Conservation (phyloP, 2,113 vertebrate genomes). For the Lycocorax pyrrhopterus region DNA sequence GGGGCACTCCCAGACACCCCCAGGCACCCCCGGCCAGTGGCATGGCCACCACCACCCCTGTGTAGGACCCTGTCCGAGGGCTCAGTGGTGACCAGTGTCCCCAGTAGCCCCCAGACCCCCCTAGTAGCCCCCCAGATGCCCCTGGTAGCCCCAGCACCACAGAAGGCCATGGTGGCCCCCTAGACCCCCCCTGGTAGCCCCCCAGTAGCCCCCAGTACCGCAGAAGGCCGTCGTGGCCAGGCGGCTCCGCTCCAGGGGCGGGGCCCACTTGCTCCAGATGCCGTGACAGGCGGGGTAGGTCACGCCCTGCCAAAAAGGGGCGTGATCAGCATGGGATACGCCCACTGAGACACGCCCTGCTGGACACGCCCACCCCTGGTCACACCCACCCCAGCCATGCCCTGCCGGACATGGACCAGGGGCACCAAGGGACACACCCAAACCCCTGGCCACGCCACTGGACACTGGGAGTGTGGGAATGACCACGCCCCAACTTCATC, state of each 20-base stretch:
- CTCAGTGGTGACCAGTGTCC: not conserved
- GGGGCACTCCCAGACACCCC: too few relatives aligned
- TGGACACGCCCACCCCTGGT: not conserved
- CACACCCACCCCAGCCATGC: not conserved
- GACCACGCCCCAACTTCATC: not conserved
- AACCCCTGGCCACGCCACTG: not conserved
- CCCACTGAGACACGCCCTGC: too few relatives aligned
- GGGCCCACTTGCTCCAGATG: not conserved
- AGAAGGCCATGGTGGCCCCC: not conserved
- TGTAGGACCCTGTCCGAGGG: not conserved
- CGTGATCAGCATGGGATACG: fast-evolving
- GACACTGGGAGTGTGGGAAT: too few relatives aligned
- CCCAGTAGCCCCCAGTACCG: not conserved
- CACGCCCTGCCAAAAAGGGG: not conserved
- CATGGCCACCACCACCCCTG: not conserved
- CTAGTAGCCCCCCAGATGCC: not conserved
- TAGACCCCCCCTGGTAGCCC: not conserved
- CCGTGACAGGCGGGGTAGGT: not conserved
- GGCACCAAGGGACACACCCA: not conserved
- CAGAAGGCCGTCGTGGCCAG: not conserved
- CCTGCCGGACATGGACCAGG: not conserved
- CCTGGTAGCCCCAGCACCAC: not conserved
- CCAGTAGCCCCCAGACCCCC: not conserved
- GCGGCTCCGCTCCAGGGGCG: not conserved
- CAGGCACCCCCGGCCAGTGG: not conserved